phyloP scores from a whole-genome alignment of 2,113 vertebrate genomes.

The Aegotheles bennettii region DNA sequence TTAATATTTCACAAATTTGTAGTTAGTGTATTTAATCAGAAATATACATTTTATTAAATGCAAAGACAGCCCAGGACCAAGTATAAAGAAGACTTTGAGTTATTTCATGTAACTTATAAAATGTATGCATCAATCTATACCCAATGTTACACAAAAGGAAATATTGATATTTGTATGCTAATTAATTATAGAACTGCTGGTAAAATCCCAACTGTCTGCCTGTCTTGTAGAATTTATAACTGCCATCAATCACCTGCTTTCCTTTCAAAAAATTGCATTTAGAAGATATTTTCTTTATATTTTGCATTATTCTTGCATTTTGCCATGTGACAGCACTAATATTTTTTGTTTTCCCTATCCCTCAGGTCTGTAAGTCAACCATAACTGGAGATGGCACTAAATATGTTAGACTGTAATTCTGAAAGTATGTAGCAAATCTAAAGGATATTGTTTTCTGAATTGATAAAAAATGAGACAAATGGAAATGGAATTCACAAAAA shows the following conservation, averaged over 20 bases:
- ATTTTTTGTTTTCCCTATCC: conserved; percentile 26
- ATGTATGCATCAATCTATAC: not conserved
- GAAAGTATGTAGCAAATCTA: conserved; percentile 9
- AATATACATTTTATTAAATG: not conserved
- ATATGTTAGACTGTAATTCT: conserved; percentile 40
- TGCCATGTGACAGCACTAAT: not conserved
- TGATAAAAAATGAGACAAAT: conserved; percentile 37
- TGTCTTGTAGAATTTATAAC: conserved; percentile 11
- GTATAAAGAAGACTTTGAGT: not conserved
- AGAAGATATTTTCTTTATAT: conserved; percentile 22
- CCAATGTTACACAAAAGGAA: not conserved
- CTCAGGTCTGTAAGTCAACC: conserved; percentile 10
- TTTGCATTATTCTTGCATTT: conserved; percentile 36
- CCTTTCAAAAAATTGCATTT: conserved; percentile 13
- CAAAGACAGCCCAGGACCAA: not conserved
- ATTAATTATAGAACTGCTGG: conserved; percentile 31
- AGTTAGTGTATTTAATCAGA: not conserved
- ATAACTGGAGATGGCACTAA: conserved; percentile 32
- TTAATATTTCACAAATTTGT: not conserved
- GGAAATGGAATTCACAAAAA: conserved; percentile 1
- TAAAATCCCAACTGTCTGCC: not conserved
- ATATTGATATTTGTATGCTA: conserved; percentile 47
- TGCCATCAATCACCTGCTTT: conserved; percentile 8
- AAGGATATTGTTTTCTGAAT: conserved; percentile 37
- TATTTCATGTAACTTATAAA: not conserved